Evolutionary conservation across 2,797 vertebrate genomes (phyloP).

Genomic region (Luscinia luscinia): DNA sequence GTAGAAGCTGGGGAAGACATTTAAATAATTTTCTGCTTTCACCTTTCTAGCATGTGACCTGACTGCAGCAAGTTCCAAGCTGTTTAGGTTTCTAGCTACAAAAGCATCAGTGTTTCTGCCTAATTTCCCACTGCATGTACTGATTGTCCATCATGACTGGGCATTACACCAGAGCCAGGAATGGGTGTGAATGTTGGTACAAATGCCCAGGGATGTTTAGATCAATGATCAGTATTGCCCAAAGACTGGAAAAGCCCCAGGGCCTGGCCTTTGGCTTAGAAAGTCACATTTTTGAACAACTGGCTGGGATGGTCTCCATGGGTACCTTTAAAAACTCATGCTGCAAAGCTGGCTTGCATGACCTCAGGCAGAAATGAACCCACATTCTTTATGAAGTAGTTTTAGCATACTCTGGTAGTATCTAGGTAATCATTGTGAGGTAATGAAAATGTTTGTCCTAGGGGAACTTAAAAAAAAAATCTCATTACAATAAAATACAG

Average conservation of each 20-base stretch:
- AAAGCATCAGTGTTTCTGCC: not conserved
- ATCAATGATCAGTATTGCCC: rapidly evolving
- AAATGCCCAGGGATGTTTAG: not conserved
- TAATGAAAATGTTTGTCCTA: not conserved
- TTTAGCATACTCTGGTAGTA: not conserved
- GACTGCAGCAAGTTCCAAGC: not conserved
- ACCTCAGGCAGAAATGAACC: not conserved
- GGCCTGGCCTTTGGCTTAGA: not conserved
- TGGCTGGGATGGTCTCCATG: not conserved
- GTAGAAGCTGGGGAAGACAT: not conserved
- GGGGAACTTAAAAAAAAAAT: not conserved
- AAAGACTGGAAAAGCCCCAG: not conserved
- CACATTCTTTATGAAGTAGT: not conserved
- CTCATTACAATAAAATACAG: not conserved
- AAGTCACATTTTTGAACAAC: not conserved
- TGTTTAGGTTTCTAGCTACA: not conserved
- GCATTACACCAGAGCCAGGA: not conserved
- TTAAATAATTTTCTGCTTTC: not conserved
- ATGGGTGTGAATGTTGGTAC: not conserved
- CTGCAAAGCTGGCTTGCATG: not conserved
- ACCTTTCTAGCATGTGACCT: not conserved
- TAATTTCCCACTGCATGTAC: not conserved
- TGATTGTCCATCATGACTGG: not conserved
- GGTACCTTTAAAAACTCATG: not conserved
- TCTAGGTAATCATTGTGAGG: not conserved